A percentile compares a stretch with the other conserved stretches of the same genome.
Conservation (phyloP, 1,140 invertebrate species). For the Chymomyza costata region DNA sequence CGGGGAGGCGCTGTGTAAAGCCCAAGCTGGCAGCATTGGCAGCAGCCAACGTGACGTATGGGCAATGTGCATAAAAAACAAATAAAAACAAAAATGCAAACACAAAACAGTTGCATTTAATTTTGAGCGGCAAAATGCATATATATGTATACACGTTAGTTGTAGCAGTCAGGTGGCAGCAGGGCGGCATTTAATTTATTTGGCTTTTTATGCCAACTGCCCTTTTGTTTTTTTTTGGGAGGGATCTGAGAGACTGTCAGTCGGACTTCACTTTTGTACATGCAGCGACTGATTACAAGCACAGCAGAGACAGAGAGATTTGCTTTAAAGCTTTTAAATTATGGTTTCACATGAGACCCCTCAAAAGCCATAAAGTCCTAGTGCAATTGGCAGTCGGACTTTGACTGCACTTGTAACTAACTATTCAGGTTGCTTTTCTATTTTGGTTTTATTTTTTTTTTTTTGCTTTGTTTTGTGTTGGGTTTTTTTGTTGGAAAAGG, state of each 20-base stretch:
- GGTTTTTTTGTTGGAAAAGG: neutral
- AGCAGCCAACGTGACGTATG: conserved; percentile 65
- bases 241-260: neutral
- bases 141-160: conserved; percentile 2
- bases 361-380: too few relatives aligned
- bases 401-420: too few relatives aligned
- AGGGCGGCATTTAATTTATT: neutral
- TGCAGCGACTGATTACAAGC: conserved; percentile 33
- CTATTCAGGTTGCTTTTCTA: too few relatives aligned
- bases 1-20: too few relatives aligned
- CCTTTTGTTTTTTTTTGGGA: conserved; percentile 2
- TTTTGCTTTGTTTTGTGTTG: too few relatives aligned
- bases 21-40: too few relatives aligned
- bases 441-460: too few relatives aligned
- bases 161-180: neutral
- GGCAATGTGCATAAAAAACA: conserved; percentile 43
- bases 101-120: neutral
- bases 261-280: too few relatives aligned
- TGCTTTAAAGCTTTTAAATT: conserved; percentile 60
- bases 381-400: conserved; percentile 30
- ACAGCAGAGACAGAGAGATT: conserved; percentile 10
- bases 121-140: too few relatives aligned
- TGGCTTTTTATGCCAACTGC: too few relatives aligned
- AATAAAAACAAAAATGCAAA: too few relatives aligned
- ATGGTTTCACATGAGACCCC: conserved; percentile 28